Evolutionary conservation across 1,140 invertebrate genomes (phyloP).

Genomic region (Temnothorax longispinosus): DNA sequence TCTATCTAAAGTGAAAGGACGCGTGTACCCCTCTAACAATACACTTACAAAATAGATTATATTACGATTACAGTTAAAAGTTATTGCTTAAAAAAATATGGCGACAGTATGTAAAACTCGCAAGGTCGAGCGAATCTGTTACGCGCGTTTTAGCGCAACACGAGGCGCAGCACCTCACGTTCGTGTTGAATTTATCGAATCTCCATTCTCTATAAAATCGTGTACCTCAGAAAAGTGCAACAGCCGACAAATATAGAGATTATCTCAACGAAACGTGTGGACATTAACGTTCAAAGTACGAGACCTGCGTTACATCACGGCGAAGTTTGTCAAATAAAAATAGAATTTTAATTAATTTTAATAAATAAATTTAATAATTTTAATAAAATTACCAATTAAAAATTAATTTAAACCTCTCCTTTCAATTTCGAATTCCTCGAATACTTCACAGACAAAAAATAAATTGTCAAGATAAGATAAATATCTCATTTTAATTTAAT

Average conservation of each 20-base stretch:
- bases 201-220: neutral
- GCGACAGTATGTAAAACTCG: conserved; percentile 54
- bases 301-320: neutral
- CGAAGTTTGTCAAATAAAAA: neutral
- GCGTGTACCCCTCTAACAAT: conserved; percentile 2
- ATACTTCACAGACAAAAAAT: neutral
- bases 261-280: neutral
- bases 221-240: conserved; percentile 16
- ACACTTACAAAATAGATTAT: conserved; percentile 35
- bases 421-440: neutral
- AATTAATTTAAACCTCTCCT: neutral
- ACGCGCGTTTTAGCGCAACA: neutral
- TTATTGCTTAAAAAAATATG: conserved; percentile 65
- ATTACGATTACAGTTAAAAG: conserved; percentile 46
- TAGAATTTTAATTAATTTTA: neutral
- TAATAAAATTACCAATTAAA: neutral
- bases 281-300: conserved; percentile 3
- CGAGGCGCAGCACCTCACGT: neutral
- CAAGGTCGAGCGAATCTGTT: conserved; percentile 10
- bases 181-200: conserved; percentile 13
- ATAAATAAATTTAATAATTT: no score
- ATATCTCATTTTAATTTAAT: neutral
- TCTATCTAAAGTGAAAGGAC: conserved; percentile 38
- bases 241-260: neutral
- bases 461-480: neutral